Base-by-base conservation (phyloP, 1,140 invertebrate species). In the Hyposmocoma kahamanoa region DNA sequence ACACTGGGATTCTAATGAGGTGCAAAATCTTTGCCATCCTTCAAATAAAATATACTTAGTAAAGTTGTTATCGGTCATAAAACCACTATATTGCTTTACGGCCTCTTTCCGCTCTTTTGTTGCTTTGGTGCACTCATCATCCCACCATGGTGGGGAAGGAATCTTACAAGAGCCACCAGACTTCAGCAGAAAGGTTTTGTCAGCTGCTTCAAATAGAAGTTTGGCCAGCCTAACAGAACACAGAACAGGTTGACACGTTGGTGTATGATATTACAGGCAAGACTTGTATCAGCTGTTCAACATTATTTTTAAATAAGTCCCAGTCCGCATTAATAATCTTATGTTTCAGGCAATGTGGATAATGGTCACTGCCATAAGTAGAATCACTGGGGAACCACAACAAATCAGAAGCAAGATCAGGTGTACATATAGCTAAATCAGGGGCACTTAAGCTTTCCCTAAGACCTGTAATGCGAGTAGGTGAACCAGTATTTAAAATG, bases 71-170 rank as follows among this genome's bases (percentile, higher is more conserved):
- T 41, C 10, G 1, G 47, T 28, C 22, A 42, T 24, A 10, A 11
- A 11, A 2, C 18, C 1, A 28, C 11, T 5, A 30, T 49, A 49
- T 8, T 30, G 6, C 18, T 42, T 26, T 30, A 42, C 47, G 15
- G 47, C 47, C 8, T 42, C 17, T 20, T 41, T 42, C 9, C 47
- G 11, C 15, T 18, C 17, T 13, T 22, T 26, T 1, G 42, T 24
- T 10, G 36, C 22, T 10, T 30, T 13, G 1, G 47, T 41, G 21
- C 47, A 49, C 20, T 49, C 21, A 11, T 8, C 9, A 21, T 49
- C 47, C 47, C 47, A 49, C 47, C 47, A 49, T 4, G 47, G 47
- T 11, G 47, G 47, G 6, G 38, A 42, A 1, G 47, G 47, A 21
- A 45, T 32, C 21, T 20, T 17, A 30, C 18, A 8, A 0, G 15